Evolutionary conservation across 2,797 vertebrate genomes (phyloP), one percentile per base, ranked within the genome.

Genomic region (Taenioides sp.): DNA sequence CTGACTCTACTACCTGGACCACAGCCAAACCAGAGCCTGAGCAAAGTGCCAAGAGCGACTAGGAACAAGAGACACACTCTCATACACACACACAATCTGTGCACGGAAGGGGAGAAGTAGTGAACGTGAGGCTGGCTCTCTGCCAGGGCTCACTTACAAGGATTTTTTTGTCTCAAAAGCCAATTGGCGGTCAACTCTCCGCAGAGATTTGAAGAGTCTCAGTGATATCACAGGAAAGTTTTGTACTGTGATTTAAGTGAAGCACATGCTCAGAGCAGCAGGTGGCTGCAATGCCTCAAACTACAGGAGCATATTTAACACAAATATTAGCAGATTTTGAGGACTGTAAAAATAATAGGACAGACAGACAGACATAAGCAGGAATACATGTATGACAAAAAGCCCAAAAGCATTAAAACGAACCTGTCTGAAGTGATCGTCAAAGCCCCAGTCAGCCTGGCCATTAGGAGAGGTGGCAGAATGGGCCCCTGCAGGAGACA

Each of bases 361-460:
- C 34, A 47, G 40, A 43, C 34, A 47, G 40, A 43, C 43, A 61
- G 59, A 61, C 25, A 61, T 31, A 18, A 2, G 40, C 7, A 76
- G 43, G 12, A 17, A 70, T 9, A 0, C 18, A 67, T 17, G 2
- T 5, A 68, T 22, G 52, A 65, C 3, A 69, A 2, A 9, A 68
- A 28, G 4, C 47, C 2, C 23, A 54, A 12, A 25, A 61, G 58
- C 55, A 50, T 23, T 23, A 59, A 14, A 12, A 59, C 5, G 2
- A 28, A 99, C 97, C 96, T 96, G 96, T 90, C 96, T 96, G 84
- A 97, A 95, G 74, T 95, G 95, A 71, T 97, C 96, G 0, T 98
- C 96, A 80, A 93, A 90, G 76, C 91, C 92, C 96, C 97, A 98
- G 83, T 89, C 92, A 0, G 91, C 92, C 34, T 94, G 96, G 60